phyloP scores from a whole-genome alignment of 2,797 vertebrate species.

The Dermochelys coriacea region DNA sequence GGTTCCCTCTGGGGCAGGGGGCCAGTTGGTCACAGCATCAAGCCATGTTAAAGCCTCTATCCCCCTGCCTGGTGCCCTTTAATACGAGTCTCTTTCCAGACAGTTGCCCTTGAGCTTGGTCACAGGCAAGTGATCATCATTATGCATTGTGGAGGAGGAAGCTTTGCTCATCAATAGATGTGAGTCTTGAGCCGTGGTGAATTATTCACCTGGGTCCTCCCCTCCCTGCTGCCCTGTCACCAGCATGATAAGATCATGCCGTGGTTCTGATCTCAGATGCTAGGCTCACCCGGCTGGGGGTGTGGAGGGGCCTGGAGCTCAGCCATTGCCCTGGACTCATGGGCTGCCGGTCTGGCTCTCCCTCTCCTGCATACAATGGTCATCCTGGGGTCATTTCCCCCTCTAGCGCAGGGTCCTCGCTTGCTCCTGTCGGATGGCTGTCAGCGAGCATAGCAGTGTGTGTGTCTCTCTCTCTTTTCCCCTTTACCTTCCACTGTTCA shows the following conservation, averaged over 20 bases:
- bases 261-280: background rate
- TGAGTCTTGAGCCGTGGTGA: background rate
- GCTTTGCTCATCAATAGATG: background rate
- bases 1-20: no score
- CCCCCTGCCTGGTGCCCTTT: no score
- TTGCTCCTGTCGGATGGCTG: no score
- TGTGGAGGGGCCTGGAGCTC: no score
- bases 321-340: no score
- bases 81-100: no score
- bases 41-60: no score
- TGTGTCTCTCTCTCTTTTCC: background rate
- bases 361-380: no score
- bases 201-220: background rate
- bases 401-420: background rate
- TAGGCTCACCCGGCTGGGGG: background rate
- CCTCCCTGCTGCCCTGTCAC: background rate
- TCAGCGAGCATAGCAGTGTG: background rate
- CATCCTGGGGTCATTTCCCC: background rate
- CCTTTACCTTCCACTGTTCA: background rate
- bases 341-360: no score
- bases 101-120: background rate
- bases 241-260: background rate
- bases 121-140: background rate
- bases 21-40: no score
- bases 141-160: background rate